These are phyloP conservation scores for Phenganax marumi DNA, from an alignment of 92 coral and sea anemone genomes.

Conservation along the genomic window DNA sequence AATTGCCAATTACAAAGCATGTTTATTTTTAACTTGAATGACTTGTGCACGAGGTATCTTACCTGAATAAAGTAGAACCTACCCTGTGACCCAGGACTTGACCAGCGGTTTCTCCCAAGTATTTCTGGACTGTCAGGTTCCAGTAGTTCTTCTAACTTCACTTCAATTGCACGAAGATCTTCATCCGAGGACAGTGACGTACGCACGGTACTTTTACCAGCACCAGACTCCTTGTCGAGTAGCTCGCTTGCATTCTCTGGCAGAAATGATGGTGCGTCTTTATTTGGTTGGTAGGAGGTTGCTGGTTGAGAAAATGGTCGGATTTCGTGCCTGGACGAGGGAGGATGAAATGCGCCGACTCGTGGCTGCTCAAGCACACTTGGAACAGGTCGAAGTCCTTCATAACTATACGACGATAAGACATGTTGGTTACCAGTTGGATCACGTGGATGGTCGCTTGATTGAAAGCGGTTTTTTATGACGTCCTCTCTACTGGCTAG, in stretches of 20 bases:
- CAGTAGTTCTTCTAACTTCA: constrained; percentile 11
- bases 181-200: constrained; percentile 28
- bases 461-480: background rate
- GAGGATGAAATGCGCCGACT: background rate
- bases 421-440: background rate
- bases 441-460: background rate
- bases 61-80: constrained; percentile 14
- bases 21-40: background rate
- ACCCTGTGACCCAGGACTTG: background rate
- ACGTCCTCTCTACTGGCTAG: background rate
- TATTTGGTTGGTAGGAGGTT: background rate
- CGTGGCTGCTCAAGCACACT: background rate
- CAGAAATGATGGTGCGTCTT: background rate
- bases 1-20: background rate
- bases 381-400: constrained; percentile 14
- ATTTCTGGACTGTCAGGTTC: constrained; percentile 2
- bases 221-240: background rate
- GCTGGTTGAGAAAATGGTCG: background rate
- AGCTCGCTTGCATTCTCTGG: background rate
- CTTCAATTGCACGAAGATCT: constrained; percentile 38
- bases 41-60: constrained; percentile 1
- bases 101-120: background rate
- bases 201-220: background rate
- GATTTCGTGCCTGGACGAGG: background rate
- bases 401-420: background rate